Evolutionary conservation across 2,797 vertebrate genomes (phyloP).

Genomic region (Coregonus sp.): DNA sequence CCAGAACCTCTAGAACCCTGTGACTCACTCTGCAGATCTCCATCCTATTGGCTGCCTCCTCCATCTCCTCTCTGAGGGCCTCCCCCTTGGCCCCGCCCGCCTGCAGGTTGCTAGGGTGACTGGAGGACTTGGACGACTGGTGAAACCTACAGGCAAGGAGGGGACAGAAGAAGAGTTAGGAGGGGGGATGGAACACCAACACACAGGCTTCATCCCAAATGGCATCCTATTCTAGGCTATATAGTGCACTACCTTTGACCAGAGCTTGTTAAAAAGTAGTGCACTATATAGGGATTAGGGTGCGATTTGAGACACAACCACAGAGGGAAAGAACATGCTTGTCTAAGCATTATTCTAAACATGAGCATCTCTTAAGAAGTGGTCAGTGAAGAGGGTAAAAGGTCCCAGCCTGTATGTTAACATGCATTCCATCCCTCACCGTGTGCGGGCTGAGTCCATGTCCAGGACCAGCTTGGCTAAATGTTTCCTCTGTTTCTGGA

Average conservation of each 20-base stretch:
- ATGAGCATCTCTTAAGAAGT: not conserved
- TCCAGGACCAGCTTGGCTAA: conserved; percentile 97
- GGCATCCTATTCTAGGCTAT: not conserved
- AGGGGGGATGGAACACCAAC: not conserved
- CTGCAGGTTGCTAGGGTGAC: conserved; percentile 89
- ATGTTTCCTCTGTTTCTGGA: conserved; percentile 98
- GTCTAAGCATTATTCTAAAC: not conserved
- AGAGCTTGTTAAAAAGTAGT: too few species aligned
- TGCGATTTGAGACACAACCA: not conserved
- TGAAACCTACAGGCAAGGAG: conserved; percentile 83
- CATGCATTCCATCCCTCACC: conserved; percentile 68
- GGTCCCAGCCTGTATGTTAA: not conserved
- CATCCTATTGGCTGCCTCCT: conserved; percentile 97
- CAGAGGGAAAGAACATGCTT: not conserved
- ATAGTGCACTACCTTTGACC: too few species aligned
- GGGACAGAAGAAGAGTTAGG: conserved; percentile 13
- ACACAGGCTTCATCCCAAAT: not conserved
- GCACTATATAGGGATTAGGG: too few species aligned
- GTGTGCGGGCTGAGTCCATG: conserved; percentile 95
- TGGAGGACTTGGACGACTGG: conserved; percentile 93
- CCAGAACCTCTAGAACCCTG: conserved; percentile 3
- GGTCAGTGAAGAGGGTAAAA: not conserved
- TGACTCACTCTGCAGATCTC: conserved; percentile 94
- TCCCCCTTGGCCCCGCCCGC: conserved; percentile 91
- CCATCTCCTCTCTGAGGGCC: conserved; percentile 97